Conservation (phyloP, 2,888 invertebrate species). For the Smittia aterrima region DNA sequence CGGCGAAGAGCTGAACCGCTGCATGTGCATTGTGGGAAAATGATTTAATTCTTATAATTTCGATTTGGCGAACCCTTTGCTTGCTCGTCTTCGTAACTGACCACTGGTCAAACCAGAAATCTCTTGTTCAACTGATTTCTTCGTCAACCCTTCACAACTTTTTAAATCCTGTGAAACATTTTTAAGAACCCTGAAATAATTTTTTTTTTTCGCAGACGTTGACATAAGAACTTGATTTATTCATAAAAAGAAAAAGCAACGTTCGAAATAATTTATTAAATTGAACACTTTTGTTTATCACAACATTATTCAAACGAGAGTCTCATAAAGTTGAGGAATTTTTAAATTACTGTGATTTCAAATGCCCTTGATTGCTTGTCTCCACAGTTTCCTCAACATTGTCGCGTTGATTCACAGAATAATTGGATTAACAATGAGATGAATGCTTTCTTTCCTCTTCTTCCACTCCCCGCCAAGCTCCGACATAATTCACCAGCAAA, state of each 20-base stretch:
- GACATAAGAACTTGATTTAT: no score
- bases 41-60: constrained; percentile 24
- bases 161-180: no score
- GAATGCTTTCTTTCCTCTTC: background rate
- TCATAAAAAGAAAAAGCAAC: no score
- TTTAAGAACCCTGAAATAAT: no score
- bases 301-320: no score
- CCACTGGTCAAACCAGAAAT: constrained; percentile 43
- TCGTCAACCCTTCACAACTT: background rate
- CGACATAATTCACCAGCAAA: background rate
- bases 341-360: background rate
- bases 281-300: no score
- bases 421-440: background rate
- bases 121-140: constrained; percentile 3
- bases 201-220: no score
- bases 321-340: background rate
- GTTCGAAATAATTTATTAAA: no score
- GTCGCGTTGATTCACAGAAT: background rate
- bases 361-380: background rate
- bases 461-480: background rate
- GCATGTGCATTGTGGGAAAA: constrained; percentile 41
- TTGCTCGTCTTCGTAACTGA: constrained; percentile 34
- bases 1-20: background rate
- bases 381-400: background rate
- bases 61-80: constrained; percentile 20